Evolutionary conservation across 1,140 invertebrate genomes (phyloP).

Genomic region (Drosophila pseudoobscura): DNA sequence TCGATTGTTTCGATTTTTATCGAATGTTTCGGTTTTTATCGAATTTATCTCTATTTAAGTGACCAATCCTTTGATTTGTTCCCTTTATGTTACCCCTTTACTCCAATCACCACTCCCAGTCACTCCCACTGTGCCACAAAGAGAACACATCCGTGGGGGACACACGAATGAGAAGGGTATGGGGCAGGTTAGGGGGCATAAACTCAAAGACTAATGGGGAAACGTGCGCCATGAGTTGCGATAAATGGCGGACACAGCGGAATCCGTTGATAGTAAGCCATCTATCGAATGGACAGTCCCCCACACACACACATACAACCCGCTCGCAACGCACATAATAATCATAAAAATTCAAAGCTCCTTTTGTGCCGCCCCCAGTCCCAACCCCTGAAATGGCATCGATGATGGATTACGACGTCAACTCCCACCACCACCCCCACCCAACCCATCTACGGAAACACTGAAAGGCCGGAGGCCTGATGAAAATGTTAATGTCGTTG

Average conservation of each 20-base stretch:
- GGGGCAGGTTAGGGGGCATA: background rate
- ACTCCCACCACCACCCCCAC: slow-evolving; percentile 8
- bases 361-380: background rate
- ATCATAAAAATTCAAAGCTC: slow-evolving; percentile 78
- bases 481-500: slow-evolving; percentile 81
- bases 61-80: background rate
- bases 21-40: too few relatives aligned
- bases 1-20: slow-evolving; percentile 1
- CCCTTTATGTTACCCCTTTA: slow-evolving; percentile 12
- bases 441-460: background rate
- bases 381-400: slow-evolving; percentile 37
- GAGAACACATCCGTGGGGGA: background rate
- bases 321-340: slow-evolving; percentile 57
- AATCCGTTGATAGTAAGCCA: slow-evolving; percentile 49
- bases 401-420: slow-evolving; percentile 77
- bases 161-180: background rate
- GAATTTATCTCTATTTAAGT: background rate
- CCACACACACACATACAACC: background rate
- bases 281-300: slow-evolving; percentile 6
- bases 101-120: background rate
- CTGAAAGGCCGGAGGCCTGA: slow-evolving; percentile 61
- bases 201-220: slow-evolving; percentile 65
- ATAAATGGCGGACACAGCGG: slow-evolving; percentile 68
- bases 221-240: slow-evolving; percentile 72
- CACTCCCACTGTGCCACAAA: slow-evolving; percentile 18